Evolutionary conservation across 37 sponge, comb jelly and placozoan genomes (phyloP).

Genomic region (Cliona cf. orientalis): DNA sequence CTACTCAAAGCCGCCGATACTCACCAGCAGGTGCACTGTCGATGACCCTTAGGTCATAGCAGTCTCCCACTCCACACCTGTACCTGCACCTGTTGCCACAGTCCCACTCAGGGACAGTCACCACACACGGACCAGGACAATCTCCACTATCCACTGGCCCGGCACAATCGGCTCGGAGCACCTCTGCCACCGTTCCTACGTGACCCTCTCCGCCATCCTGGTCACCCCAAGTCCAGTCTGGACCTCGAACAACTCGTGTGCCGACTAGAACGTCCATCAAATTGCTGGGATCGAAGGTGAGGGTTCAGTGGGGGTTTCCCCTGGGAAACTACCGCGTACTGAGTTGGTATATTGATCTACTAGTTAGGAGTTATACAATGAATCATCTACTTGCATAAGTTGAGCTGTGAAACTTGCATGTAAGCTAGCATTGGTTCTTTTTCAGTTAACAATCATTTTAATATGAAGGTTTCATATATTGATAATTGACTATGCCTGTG

Average conservation of each 20-base stretch:
- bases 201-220: conserved; percentile 74
- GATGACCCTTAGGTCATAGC: conserved; percentile 61
- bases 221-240: conserved; percentile 69
- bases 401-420: no score
- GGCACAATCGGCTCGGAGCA: conserved; percentile 25
- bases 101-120: conserved; percentile 84
- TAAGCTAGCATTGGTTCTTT: no score
- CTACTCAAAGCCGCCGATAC: no score
- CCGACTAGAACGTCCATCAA: conserved; percentile 31
- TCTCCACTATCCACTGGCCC: background rate
- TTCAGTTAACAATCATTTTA: no score
- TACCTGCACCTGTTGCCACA: conserved; percentile 63
- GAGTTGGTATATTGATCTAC: no score
- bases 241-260: conserved; percentile 66
- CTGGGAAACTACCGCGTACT: no score
- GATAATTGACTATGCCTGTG: no score
- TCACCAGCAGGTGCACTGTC: conserved; percentile 67
- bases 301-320: no score
- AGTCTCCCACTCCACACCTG: conserved; percentile 50
- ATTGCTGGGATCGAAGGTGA: no score
- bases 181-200: conserved; percentile 71
- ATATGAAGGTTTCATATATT: no score
- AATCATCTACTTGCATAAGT: no score
- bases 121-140: conserved; percentile 4
- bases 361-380: no score